Conservation (phyloP, 2,113 vertebrate genomes). For the Panthera tigris region DNA sequence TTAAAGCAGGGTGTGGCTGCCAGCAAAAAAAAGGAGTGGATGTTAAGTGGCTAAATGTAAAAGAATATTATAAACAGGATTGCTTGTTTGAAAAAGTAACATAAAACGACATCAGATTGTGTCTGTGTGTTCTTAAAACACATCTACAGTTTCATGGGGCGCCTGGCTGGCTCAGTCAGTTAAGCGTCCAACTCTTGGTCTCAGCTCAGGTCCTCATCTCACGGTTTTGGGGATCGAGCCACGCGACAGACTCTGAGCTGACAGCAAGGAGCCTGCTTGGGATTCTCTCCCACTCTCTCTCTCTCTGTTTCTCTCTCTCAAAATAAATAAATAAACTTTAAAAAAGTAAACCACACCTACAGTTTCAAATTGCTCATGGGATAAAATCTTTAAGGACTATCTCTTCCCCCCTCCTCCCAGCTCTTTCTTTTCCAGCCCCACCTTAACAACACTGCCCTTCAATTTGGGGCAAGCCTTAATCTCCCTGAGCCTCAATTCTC, state of each 20-base stretch:
- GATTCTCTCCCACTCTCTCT: too few relatives aligned
- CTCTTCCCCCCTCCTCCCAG: too few relatives aligned
- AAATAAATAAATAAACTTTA: too few relatives aligned
- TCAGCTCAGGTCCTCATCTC: too few relatives aligned
- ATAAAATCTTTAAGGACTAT: background rate
- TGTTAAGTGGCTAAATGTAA: background rate
- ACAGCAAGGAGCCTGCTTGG: too few relatives aligned
- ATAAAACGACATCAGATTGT: background rate
- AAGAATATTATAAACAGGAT: background rate
- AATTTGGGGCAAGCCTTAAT: background rate
- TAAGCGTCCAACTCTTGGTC: too few relatives aligned
- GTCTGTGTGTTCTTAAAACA: background rate
- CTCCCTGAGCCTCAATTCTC: background rate
- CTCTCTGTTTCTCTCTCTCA: too few relatives aligned
- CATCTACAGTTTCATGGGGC: background rate
- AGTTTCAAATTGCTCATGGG: background rate
- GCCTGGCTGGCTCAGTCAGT: too few relatives aligned
- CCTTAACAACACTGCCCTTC: background rate
- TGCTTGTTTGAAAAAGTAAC: background rate
- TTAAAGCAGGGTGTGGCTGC: background rate
- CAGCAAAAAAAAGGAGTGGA: background rate
- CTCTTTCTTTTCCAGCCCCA: background rate
- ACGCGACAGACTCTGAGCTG: too few relatives aligned
- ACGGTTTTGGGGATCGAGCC: too few relatives aligned
- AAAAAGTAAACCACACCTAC: background rate